Evolutionary conservation across 2,888 invertebrate species (phyloP).

Genomic region (Cephalotes varians): DNA sequence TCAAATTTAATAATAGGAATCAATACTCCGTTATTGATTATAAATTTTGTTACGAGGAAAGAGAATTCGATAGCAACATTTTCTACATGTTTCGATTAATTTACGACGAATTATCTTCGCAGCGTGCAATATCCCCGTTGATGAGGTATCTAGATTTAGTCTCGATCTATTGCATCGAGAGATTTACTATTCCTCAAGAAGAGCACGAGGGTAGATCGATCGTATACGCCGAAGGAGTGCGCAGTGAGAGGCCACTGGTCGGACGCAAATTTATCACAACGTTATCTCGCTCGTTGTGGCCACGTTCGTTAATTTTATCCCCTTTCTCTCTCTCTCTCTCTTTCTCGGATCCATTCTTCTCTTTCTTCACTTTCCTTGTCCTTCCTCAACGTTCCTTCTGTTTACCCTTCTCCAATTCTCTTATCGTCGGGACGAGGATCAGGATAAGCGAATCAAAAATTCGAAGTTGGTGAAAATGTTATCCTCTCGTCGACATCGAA

Average conservation of each 20-base stretch:
- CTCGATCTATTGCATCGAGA: conserved; percentile 40
- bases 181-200: conserved; percentile 74
- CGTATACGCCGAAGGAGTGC: conserved; percentile 69
- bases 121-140: not conserved
- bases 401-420: conserved; percentile 38
- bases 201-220: conserved; percentile 73
- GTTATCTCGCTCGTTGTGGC: conserved; percentile 79
- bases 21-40: not conserved
- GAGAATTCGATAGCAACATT: not conserved
- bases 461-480: not conserved
- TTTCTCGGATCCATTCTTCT: conserved; percentile 49
- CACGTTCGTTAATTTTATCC: conserved; percentile 80
- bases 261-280: conserved; percentile 82
- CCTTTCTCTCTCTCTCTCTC: conserved; percentile 10
- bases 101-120: conserved; percentile 15
- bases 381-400: conserved; percentile 44
- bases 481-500: not conserved
- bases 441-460: conserved; percentile 59
- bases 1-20: not conserved
- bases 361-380: conserved; percentile 38
- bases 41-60: not conserved
- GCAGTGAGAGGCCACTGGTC: conserved; percentile 57
- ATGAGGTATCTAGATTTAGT: conserved; percentile 11
- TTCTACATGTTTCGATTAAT: conserved; percentile 7
- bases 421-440: conserved; percentile 45